Evolutionary conservation across 2,797 vertebrate species (phyloP).

Genomic region (Eulemur mongoz): DNA sequence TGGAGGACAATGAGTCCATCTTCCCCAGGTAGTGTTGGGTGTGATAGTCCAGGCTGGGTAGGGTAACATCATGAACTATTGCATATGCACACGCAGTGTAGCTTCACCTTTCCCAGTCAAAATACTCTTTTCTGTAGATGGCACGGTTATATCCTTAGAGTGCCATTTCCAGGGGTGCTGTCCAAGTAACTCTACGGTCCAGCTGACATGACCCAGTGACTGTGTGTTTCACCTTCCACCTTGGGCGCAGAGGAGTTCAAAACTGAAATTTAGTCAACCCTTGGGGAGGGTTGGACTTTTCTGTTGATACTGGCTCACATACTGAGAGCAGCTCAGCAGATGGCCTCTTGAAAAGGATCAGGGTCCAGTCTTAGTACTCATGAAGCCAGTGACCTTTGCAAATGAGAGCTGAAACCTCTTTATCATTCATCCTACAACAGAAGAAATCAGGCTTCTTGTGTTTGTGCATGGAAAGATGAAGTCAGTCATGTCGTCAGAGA

Average conservation of each 20-base stretch:
- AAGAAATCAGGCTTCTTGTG: neutral
- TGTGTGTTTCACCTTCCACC: neutral
- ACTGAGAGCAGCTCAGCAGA: neutral
- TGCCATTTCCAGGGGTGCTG: neutral
- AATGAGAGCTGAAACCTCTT: neutral
- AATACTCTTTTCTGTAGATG: neutral
- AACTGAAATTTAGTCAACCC: neutral
- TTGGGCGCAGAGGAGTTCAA: neutral
- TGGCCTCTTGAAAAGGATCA: neutral
- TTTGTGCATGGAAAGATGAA: neutral
- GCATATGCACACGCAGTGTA: no score
- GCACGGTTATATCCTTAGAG: neutral
- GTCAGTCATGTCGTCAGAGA: neutral
- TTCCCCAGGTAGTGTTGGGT: neutral
- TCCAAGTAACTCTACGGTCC: neutral
- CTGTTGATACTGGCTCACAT: neutral
- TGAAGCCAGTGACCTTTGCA: neutral
- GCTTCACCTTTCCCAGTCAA: neutral
- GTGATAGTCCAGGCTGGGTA: neutral
- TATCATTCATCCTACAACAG: neutral
- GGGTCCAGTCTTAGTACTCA: neutral
- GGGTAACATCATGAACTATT: neutral
- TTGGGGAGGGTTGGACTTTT: neutral
- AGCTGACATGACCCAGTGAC: neutral
- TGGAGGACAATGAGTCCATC: neutral